Evolutionary conservation across 2,888 invertebrate genomes (phyloP).

Genomic region (Nomada lathburiana): DNA sequence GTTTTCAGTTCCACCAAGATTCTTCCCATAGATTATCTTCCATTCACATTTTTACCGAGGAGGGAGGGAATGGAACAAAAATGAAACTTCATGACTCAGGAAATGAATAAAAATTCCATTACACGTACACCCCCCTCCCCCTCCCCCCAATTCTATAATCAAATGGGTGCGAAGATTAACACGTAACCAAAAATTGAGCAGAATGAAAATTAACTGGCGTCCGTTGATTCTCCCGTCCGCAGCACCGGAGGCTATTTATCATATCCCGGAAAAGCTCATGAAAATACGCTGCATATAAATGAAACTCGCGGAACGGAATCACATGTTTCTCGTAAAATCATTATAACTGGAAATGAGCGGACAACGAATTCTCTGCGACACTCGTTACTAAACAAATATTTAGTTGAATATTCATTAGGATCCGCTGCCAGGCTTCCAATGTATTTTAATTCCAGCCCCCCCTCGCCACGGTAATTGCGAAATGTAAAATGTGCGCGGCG

Average conservation of each 20-base stretch:
- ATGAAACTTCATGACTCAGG: too few species aligned
- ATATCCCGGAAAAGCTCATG: constrained; percentile 2
- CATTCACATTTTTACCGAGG: not conserved
- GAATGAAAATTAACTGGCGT: constrained; percentile 12
- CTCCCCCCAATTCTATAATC: not conserved
- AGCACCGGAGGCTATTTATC: constrained; percentile 24
- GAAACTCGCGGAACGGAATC: constrained; percentile 1
- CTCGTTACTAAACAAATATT: too few species aligned
- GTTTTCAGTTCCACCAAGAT: not conserved
- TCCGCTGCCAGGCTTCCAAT: too few species aligned
- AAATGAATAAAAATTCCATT: constrained; percentile 1
- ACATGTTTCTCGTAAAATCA: not conserved
- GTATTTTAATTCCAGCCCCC: too few species aligned
- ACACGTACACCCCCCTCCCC: not conserved
- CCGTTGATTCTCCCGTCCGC: constrained; percentile 12
- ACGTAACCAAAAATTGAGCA: constrained; percentile 6
- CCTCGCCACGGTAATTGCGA: too few species aligned
- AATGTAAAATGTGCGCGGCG: too few species aligned
- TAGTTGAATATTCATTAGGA: too few species aligned
- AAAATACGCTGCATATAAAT: constrained; percentile 6
- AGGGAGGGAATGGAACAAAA: not conserved
- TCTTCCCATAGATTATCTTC: not conserved
- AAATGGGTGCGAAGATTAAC: constrained; percentile 15
- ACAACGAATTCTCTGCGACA: too few species aligned
- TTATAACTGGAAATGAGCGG: too few species aligned